phyloP scores from a whole-genome alignment of 2,888 invertebrate species.

The Andrena hattorfiana region DNA sequence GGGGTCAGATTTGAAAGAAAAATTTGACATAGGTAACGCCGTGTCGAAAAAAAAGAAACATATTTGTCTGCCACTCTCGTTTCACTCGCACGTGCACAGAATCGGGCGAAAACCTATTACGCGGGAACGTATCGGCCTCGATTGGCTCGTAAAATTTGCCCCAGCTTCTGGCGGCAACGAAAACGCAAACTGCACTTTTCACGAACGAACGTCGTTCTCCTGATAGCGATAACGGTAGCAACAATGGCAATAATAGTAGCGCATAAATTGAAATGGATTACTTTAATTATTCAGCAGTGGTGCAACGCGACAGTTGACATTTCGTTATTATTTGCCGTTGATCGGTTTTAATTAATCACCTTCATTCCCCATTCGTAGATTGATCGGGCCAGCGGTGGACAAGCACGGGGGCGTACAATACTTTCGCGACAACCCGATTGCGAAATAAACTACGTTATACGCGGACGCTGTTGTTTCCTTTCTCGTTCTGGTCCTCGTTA shows the following conservation, averaged over 20 bases:
- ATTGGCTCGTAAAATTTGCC: conserved; percentile 6
- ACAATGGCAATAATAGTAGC: background rate
- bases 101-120: conserved; percentile 13
- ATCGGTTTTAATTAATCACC: conserved; percentile 48
- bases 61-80: conserved; percentile 36
- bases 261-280: background rate
- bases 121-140: conserved; percentile 10
- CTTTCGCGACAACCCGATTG: background rate
- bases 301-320: background rate
- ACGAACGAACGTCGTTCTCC: background rate
- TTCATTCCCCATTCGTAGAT: conserved; percentile 8
- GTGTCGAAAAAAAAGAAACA: conserved; percentile 9
- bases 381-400: background rate
- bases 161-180: background rate
- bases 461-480: conserved; percentile 30
- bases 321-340: background rate
- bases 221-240: background rate
- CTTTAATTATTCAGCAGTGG: background rate
- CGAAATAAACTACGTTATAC: conserved; percentile 47
- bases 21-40: conserved; percentile 35
- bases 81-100: conserved; percentile 37
- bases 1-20: conserved; percentile 32
- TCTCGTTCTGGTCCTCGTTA: conserved; percentile 51
- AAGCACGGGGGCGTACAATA: background rate
- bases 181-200: background rate